Conservation (phyloP, 2,113 vertebrate genomes). For the Megalops atlanticus region DNA sequence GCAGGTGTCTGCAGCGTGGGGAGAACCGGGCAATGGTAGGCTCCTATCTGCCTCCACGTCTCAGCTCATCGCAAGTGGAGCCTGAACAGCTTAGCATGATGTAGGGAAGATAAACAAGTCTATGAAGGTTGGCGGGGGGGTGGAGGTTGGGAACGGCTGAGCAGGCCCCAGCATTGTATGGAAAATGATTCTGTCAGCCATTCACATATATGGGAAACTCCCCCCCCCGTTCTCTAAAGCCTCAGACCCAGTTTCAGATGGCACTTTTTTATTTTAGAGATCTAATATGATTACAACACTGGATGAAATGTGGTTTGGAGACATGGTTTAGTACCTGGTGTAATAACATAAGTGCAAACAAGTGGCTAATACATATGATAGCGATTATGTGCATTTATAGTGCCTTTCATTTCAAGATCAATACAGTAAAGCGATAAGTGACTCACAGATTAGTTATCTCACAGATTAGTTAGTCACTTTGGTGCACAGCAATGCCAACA, state of each 20-base stretch:
- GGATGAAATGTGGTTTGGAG: not conserved
- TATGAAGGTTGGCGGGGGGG: too few species aligned
- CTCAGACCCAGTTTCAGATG: not conserved
- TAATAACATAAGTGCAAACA: not conserved
- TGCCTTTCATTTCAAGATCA: not conserved
- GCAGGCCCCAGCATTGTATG: not conserved
- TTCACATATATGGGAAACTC: constrained; percentile 31
- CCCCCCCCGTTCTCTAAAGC: constrained; percentile 12
- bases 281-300: too few species aligned
- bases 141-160: too few species aligned
- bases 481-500: not conserved
- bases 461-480: not conserved
- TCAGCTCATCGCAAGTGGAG: constrained; percentile 5
- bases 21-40: not conserved
- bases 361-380: not conserved
- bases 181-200: not conserved
- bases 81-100: constrained; percentile 28
- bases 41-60: constrained; percentile 38
- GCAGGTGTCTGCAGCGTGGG: constrained; percentile 38
- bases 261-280: too few species aligned
- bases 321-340: not conserved
- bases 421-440: not conserved
- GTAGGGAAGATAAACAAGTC: constrained; percentile 37
- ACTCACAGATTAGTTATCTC: not conserved
- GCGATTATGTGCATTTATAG: not conserved